A percentile compares a stretch with the other conserved stretches of the same genome.
Evolutionary conservation across 2,113 vertebrate genomes (phyloP).

Genomic region (Coregonus clupeaformis): DNA sequence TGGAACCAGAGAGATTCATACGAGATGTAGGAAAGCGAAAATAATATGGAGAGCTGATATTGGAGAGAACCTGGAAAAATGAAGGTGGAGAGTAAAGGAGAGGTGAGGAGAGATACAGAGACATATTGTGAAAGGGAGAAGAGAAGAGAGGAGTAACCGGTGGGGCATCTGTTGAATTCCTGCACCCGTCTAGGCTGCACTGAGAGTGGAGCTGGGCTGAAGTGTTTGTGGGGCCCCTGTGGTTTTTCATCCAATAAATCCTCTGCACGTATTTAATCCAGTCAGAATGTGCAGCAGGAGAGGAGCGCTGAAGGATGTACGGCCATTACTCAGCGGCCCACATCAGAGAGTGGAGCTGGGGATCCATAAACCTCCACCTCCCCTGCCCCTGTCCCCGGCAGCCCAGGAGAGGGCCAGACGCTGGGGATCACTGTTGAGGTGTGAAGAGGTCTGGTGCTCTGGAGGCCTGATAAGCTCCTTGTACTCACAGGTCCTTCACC

Average conservation of each 20-base stretch:
- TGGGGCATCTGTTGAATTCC: constrained; percentile 51
- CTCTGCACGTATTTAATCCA: constrained; percentile 71
- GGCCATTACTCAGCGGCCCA: constrained; percentile 70
- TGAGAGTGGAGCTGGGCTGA: constrained; percentile 50
- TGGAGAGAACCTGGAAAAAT: neutral
- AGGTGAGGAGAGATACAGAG: constrained; percentile 12
- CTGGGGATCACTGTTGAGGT: constrained; percentile 45
- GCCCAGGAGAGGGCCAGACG: constrained; percentile 23
- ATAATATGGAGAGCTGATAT: neutral
- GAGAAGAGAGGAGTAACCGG: constrained; percentile 15
- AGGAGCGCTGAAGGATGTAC: constrained; percentile 65
- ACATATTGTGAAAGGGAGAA: constrained; percentile 10
- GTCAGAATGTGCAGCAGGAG: constrained; percentile 68
- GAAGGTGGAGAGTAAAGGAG: neutral
- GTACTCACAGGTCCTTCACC: neutral
- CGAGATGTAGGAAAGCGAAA: neutral
- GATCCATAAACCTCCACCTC: constrained; percentile 28
- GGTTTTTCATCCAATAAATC: constrained; percentile 76
- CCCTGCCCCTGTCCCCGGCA: constrained; percentile 7
- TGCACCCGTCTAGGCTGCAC: constrained; percentile 45
- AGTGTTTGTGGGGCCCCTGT: constrained; percentile 73
- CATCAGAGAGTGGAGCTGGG: constrained; percentile 59
- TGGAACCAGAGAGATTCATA: constrained; percentile 27
- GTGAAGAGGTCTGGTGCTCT: constrained; percentile 50
- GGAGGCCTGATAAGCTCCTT: neutral